Evolutionary conservation across 1,140 invertebrate genomes (phyloP).

Genomic region (Druon quercuslanigerum): DNA sequence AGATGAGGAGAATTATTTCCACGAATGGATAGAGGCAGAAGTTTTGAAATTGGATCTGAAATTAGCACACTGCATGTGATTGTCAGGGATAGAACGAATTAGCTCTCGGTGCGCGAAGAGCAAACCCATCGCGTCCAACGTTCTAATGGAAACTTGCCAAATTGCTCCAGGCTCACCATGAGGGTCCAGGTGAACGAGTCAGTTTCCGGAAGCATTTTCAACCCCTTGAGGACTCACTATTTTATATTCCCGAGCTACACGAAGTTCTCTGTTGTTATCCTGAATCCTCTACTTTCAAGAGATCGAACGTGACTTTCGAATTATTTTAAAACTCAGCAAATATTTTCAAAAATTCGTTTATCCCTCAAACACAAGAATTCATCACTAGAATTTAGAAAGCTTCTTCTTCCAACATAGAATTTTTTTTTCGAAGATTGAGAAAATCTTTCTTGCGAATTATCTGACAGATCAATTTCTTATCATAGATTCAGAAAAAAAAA

Average conservation of each 20-base stretch:
- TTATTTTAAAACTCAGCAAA: neutral
- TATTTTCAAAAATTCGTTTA: neutral
- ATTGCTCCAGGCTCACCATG: slow-evolving; percentile 32
- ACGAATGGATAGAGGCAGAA: neutral
- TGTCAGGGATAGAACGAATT: slow-evolving; percentile 25
- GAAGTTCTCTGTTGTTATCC: neutral
- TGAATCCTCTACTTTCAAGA: neutral
- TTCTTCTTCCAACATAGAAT: too few species aligned
- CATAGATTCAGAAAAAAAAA: too few species aligned
- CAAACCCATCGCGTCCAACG: slow-evolving; percentile 15
- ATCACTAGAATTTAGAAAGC: neutral
- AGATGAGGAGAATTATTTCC: neutral
- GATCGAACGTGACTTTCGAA: neutral
- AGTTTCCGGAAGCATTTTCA: slow-evolving; percentile 18
- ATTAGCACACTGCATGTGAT: slow-evolving; percentile 15
- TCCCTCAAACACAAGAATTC: neutral
- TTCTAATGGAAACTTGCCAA: slow-evolving; percentile 43
- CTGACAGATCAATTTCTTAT: too few species aligned
- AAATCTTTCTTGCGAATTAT: too few species aligned
- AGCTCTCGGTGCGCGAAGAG: slow-evolving; percentile 38
- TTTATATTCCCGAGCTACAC: slow-evolving; percentile 9
- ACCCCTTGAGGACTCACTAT: neutral
- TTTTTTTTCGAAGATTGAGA: too few species aligned
- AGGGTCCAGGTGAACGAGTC: slow-evolving; percentile 42
- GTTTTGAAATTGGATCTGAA: slow-evolving; percentile 15